Conservation (phyloP, 1,140 invertebrate species). For the Heliconius congener region DNA sequence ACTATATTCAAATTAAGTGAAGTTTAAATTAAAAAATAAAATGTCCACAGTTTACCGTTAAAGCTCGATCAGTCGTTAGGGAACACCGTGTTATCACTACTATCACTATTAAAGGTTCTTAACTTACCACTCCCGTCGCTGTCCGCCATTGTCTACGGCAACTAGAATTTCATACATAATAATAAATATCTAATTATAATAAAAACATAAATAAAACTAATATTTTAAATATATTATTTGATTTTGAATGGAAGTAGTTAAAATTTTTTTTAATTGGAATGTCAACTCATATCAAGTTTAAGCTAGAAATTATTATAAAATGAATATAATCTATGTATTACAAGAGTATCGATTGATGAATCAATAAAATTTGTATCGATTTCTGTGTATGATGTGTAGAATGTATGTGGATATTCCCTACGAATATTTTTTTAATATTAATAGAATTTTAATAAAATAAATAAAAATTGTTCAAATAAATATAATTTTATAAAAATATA, state of each 20-base stretch:
- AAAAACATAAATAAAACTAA: neutral
- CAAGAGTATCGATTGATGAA: neutral
- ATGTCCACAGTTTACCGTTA: constrained; percentile 43
- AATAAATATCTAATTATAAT: constrained; percentile 39
- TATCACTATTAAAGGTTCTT: constrained; percentile 64
- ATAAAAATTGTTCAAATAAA: neutral
- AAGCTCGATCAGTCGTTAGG: constrained; percentile 27
- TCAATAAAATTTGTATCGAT: neutral
- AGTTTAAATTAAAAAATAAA: constrained; percentile 34
- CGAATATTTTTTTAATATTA: neutral
- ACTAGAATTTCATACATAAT: constrained; percentile 69
- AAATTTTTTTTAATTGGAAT: neutral
- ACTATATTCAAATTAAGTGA: constrained; percentile 43
- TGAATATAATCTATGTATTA: neutral
- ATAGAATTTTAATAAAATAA: neutral
- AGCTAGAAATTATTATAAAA: constrained; percentile 10
- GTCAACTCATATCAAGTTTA: neutral
- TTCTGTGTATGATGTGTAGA: neutral
- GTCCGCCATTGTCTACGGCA: constrained; percentile 48
- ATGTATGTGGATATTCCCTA: constrained; percentile 2
- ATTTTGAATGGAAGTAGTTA: neutral
- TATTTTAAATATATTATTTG: neutral
- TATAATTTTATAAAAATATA: neutral
- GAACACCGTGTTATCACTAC: constrained; percentile 52
- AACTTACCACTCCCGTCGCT: constrained; percentile 65